Conservation (phyloP, 2,888 invertebrate species). For the Lampropteryx suffumata region DNA sequence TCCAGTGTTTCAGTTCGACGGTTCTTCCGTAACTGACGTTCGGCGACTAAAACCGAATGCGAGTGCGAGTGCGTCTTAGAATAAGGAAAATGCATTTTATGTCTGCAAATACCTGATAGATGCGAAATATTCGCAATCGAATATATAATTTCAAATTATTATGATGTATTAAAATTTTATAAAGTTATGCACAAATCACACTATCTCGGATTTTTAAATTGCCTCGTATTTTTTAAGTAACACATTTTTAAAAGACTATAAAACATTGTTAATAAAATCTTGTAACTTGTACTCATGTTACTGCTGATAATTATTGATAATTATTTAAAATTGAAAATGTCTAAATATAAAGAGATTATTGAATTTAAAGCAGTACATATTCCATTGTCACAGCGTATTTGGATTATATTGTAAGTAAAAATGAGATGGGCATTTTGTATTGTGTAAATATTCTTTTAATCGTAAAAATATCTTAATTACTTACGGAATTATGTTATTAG, state of each 20-base stretch:
- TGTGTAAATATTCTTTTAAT: conserved; percentile 45
- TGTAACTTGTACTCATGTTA: conserved; percentile 38
- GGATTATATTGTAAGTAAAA: conserved; percentile 37
- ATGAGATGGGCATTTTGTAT: conserved; percentile 59
- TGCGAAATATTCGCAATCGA: conserved; percentile 1
- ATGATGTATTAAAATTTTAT: conserved; percentile 20
- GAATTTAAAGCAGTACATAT: conserved; percentile 11
- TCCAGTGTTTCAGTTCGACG: neutral
- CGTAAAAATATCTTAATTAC: conserved; percentile 49
- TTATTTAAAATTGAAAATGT: conserved; percentile 10
- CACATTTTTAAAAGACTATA: conserved; percentile 55
- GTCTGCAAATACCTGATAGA: neutral
- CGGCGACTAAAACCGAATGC: neutral
- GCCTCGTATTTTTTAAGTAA: conserved; percentile 70
- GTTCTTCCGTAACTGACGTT: neutral
- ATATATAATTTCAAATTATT: conserved; percentile 20
- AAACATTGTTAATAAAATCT: conserved; percentile 48
- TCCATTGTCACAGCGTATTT: conserved; percentile 1
- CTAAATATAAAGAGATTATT: conserved; percentile 18
- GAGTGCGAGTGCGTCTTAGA: conserved; percentile 1
- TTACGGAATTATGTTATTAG: conserved; percentile 51
- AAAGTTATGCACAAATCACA: conserved; percentile 62
- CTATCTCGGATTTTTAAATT: conserved; percentile 51
- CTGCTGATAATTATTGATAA: conserved; percentile 35
- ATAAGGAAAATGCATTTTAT: conserved; percentile 6